Percentiles rank a stretch among this genome's conserved stretches.
These are phyloP conservation scores for Rhinichthys klamathensis DNA, from an alignment of 2,113 vertebrate species.

Conservation along the genomic window DNA sequence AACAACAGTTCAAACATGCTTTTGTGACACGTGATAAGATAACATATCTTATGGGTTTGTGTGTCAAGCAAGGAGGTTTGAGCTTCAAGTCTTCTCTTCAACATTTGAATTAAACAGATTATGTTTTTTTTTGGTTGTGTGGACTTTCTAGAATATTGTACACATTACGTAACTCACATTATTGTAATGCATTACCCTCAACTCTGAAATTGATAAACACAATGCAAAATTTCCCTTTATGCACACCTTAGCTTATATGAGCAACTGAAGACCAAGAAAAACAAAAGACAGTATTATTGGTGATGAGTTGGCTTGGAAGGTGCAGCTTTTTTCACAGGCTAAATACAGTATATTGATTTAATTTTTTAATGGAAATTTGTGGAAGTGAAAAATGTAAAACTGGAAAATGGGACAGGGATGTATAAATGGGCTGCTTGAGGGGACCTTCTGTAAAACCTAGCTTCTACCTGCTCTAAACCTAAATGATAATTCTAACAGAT, in stretches of 20 bases:
- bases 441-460: background rate
- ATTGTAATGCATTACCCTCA: no score
- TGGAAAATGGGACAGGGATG: background rate
- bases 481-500: background rate
- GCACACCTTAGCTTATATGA: background rate
- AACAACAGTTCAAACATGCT: background rate
- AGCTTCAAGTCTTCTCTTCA: background rate
- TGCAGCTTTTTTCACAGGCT: background rate
- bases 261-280: background rate
- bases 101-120: no score
- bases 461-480: background rate
- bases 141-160: no score
- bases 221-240: background rate
- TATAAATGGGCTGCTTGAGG: background rate
- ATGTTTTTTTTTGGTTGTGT: background rate
- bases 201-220: background rate
- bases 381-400: background rate
- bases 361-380: background rate
- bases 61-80: background rate
- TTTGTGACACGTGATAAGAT: background rate
- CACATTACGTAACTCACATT: no score
- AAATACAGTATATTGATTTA: background rate
- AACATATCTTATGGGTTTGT: background rate
- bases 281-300: background rate
- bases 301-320: background rate